These are phyloP conservation scores for Solenopsis invicta DNA, from an alignment of 1,140 invertebrate genomes.

Conservation along the genomic window DNA sequence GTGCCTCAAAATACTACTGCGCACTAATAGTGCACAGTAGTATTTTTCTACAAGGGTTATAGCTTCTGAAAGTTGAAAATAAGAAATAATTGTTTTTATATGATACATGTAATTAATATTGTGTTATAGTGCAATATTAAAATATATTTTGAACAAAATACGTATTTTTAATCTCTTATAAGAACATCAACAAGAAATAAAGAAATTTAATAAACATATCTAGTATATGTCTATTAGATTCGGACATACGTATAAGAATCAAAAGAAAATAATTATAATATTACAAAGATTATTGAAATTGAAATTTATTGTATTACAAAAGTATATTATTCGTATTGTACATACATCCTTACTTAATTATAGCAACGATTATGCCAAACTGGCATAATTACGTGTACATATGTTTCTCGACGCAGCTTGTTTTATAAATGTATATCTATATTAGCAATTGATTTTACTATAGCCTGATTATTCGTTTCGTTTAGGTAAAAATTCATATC, in stretches of 20 bases:
- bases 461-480: conserved; percentile 19
- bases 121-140: background rate
- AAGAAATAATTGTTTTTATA: background rate
- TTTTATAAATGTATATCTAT: conserved; percentile 68
- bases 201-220: background rate
- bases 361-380: conserved; percentile 64
- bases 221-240: background rate
- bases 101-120: background rate
- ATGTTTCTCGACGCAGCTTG: background rate
- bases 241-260: background rate
- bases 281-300: conserved; percentile 1
- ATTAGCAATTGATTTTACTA: conserved; percentile 28
- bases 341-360: conserved; percentile 77
- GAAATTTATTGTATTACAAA: conserved; percentile 68
- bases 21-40: no score
- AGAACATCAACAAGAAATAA: background rate
- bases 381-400: conserved; percentile 15
- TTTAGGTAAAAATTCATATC: conserved; percentile 3
- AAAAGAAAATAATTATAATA: background rate
- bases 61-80: background rate
- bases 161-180: background rate
- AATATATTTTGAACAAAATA: background rate
- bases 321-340: conserved; percentile 80
- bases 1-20: no score
- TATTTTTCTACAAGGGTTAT: no score